Evolutionary conservation across 2,888 invertebrate species (phyloP).

Genomic region (Altica lythri): DNA sequence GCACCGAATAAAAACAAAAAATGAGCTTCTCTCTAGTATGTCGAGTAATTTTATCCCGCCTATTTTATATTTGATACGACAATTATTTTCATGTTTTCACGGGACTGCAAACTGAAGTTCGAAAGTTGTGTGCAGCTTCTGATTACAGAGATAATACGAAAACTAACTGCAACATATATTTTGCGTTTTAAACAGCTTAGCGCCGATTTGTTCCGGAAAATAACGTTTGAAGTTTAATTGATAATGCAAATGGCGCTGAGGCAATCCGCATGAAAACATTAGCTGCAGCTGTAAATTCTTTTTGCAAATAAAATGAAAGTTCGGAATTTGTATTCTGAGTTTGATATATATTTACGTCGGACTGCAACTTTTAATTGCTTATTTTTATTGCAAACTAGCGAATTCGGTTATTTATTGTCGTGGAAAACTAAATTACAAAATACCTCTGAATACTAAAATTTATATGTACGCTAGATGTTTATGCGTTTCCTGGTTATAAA

Average conservation of each 20-base stretch:
- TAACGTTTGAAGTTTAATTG: slow-evolving; percentile 17
- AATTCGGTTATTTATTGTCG: slow-evolving; percentile 17
- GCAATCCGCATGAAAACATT: slow-evolving; percentile 12
- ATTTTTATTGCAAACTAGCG: slow-evolving; percentile 22
- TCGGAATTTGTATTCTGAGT: slow-evolving; percentile 15
- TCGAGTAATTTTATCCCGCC: too few species aligned
- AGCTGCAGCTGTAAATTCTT: slow-evolving; percentile 14
- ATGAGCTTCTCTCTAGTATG: too few species aligned
- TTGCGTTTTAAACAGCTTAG: slow-evolving; percentile 14
- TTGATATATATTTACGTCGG: slow-evolving; percentile 16
- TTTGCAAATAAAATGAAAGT: slow-evolving; percentile 12
- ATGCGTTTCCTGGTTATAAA: too few species aligned
- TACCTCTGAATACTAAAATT: not conserved
- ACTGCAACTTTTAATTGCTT: slow-evolving; percentile 22
- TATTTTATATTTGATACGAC: not conserved
- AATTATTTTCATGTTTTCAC: slow-evolving; percentile 1
- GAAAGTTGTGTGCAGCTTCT: slow-evolving; percentile 12
- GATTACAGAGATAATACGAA: slow-evolving; percentile 15
- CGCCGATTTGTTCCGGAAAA: slow-evolving; percentile 16
- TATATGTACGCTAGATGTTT: too few species aligned
- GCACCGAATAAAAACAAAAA: too few species aligned
- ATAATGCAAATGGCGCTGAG: slow-evolving; percentile 14
- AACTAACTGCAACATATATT: slow-evolving; percentile 17
- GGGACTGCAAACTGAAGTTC: slow-evolving; percentile 1
- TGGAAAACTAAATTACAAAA: slow-evolving; percentile 19